These are phyloP conservation scores for Lamprologus speciosus DNA, from an alignment of 2,113 vertebrate species.

Conservation along the genomic window DNA sequence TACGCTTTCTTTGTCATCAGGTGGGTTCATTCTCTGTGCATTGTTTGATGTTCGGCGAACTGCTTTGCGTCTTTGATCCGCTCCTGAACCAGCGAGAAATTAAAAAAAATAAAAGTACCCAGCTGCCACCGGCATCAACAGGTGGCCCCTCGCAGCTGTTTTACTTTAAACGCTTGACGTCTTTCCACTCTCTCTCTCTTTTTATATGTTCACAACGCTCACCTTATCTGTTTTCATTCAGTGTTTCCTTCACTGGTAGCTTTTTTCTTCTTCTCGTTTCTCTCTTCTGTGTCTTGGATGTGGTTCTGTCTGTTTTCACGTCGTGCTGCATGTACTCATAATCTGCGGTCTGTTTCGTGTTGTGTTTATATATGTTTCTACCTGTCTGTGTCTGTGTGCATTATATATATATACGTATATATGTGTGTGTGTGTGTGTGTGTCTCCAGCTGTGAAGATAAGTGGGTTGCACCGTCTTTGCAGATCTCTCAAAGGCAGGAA, in stretches of 20 bases:
- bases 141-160: neutral
- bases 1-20: neutral
- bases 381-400: neutral
- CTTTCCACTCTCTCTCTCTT: neutral
- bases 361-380: neutral
- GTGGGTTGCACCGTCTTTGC: slow-evolving; percentile 1
- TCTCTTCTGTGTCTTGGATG: slow-evolving; percentile 7
- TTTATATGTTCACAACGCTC: neutral
- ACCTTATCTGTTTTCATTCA: neutral
- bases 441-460: slow-evolving; percentile 21
- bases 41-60: neutral
- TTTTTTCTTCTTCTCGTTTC: neutral
- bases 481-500: slow-evolving; percentile 34
- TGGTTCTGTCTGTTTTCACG: slow-evolving; percentile 6
- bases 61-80: neutral
- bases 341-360: neutral
- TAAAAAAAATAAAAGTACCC: neutral
- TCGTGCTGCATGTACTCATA: neutral
- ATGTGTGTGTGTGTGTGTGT: neutral
- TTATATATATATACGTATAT: neutral
- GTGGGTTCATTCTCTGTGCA: neutral
- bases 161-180: neutral
- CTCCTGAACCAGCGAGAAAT: neutral
- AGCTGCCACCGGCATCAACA: neutral
- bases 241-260: neutral